phyloP scores from a whole-genome alignment of 2,797 vertebrate genomes.

The Anabacerthia variegaticeps region DNA sequence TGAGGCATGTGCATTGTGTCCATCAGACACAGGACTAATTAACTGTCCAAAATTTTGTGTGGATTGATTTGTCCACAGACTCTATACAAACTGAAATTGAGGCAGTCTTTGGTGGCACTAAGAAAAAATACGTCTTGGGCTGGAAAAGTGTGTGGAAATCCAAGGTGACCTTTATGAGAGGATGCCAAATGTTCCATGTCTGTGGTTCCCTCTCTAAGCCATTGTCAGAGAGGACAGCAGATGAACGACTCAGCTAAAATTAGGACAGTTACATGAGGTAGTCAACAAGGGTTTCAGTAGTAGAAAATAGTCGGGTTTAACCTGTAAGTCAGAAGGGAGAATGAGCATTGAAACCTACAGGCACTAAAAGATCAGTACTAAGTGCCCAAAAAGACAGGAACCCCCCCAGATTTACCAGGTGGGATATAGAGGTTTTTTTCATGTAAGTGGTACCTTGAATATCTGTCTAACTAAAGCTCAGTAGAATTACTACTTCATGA shows the following conservation, averaged over 20 bases:
- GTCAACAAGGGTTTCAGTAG: neutral
- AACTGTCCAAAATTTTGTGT: neutral
- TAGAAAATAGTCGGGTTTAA: constrained; percentile 27
- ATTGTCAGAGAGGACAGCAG: constrained; percentile 3
- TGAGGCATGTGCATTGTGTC: neutral
- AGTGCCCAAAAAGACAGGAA: neutral
- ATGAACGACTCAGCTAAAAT: constrained; percentile 20
- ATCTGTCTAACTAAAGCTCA: neutral
- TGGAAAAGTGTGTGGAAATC: neutral
- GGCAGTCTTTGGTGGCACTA: neutral
- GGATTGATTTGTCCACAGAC: neutral
- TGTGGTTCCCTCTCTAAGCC: neutral
- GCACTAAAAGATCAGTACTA: neutral
- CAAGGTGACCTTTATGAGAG: constrained; percentile 22
- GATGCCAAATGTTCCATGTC: neutral
- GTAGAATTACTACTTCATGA: neutral
- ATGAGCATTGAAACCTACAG: neutral
- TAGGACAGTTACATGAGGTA: constrained; percentile 24
- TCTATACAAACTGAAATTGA: neutral
- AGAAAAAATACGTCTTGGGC: neutral
- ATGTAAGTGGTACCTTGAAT: neutral
- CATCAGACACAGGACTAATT: neutral
- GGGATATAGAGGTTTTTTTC: neutral
- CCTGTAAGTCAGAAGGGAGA: neutral
- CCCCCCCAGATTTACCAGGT: neutral